These are phyloP conservation scores for Rhegmatorhina hoffmannsi DNA, from an alignment of 2,113 vertebrate species.

Conservation along the genomic window DNA sequence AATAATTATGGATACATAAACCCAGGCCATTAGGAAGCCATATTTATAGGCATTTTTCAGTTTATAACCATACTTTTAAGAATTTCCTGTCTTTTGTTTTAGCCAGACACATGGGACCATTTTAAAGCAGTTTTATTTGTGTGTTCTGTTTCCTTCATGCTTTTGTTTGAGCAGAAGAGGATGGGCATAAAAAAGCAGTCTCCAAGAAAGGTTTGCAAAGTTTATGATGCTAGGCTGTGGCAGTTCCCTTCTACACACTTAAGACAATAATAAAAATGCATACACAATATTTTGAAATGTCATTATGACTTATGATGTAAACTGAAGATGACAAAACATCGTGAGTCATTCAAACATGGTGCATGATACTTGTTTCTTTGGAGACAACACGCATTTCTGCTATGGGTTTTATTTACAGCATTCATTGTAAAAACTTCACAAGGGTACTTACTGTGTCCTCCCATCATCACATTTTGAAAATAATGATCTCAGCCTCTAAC, in stretches of 20 bases:
- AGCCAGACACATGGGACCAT: constrained; percentile 10
- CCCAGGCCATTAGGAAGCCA: neutral
- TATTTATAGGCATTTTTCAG: constrained; percentile 24
- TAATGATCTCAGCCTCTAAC: constrained; percentile 25
- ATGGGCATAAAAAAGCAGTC: constrained; percentile 6
- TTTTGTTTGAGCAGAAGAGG: constrained; percentile 42
- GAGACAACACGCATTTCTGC: neutral
- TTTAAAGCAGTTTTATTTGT: constrained; percentile 53
- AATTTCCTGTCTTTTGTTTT: constrained; percentile 61
- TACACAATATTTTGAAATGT: constrained; percentile 3
- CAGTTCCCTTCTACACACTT: constrained; percentile 23
- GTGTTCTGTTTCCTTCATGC: constrained; percentile 30
- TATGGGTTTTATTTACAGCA: constrained; percentile 10
- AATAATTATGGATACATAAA: neutral
- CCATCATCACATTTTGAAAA: constrained; percentile 4
- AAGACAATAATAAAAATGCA: neutral
- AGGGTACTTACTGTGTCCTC: constrained; percentile 2
- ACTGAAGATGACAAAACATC: constrained; percentile 19
- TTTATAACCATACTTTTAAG: constrained; percentile 29
- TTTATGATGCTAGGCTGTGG: neutral
- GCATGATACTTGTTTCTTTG: constrained; percentile 1
- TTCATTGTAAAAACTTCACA: constrained; percentile 33
- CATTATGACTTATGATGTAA: constrained; percentile 26
- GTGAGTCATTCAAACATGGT: neutral
- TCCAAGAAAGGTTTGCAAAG: constrained; percentile 15